Conservation (phyloP, 2,888 invertebrate species). For the Belgica antarctica region DNA sequence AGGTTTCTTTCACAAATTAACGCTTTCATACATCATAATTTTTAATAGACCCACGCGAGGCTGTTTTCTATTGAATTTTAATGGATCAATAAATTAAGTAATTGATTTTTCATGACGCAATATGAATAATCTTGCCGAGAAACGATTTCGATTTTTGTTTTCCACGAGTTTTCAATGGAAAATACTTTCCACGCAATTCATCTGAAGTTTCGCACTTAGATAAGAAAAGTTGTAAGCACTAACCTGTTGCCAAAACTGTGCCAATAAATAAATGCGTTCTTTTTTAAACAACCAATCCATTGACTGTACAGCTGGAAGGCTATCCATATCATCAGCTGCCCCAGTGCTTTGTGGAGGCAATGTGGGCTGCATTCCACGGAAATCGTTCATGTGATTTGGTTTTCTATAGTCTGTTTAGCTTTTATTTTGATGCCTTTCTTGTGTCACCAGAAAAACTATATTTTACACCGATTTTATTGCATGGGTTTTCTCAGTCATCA, state of each 20-base stretch:
- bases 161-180: no score
- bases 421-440: constrained; percentile 5
- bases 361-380: constrained; percentile 69
- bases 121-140: neutral
- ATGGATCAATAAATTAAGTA: constrained; percentile 27
- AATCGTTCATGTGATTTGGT: constrained; percentile 20
- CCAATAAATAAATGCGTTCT: constrained; percentile 88
- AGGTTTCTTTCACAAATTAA: constrained; percentile 38
- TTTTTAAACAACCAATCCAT: constrained; percentile 97
- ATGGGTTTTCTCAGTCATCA: constrained; percentile 29
- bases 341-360: constrained; percentile 63
- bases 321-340: constrained; percentile 74
- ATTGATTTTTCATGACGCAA: neutral
- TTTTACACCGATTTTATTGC: constrained; percentile 15
- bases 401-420: constrained; percentile 11
- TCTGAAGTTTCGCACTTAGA: neutral
- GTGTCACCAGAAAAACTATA: neutral
- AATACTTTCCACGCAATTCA: neutral
- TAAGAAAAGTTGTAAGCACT: constrained; percentile 51
- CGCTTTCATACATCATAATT: constrained; percentile 39
- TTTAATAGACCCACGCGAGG: neutral
- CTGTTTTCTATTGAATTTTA: constrained; percentile 6
- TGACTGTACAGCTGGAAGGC: constrained; percentile 86
- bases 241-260: constrained; percentile 97
- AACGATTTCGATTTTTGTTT: neutral